Conservation (phyloP, 2,113 vertebrate species). For the Pseudolaguvia tuberculata region DNA sequence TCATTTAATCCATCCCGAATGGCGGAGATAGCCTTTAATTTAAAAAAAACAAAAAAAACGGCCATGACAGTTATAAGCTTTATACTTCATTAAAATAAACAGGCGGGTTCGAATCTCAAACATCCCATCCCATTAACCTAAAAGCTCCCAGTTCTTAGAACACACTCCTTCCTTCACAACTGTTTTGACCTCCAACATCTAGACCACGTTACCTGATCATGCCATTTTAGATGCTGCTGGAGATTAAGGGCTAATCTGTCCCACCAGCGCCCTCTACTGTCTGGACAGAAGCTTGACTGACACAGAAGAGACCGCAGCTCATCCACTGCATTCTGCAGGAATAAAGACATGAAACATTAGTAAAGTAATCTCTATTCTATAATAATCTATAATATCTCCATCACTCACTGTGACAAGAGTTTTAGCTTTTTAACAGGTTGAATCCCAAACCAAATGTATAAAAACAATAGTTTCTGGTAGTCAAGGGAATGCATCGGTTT, state of each 20-base stretch:
- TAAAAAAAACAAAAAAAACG: no score
- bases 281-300: conserved; percentile 80
- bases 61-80: background rate
- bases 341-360: background rate
- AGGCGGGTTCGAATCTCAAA: background rate
- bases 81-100: background rate
- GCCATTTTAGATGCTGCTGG: conserved; percentile 85
- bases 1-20: conserved; percentile 80
- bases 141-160: background rate
- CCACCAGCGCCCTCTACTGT: conserved; percentile 94
- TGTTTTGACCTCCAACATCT: background rate
- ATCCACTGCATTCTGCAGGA: conserved; percentile 76
- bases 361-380: background rate
- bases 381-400: background rate
- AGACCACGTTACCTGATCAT: conserved; percentile 44
- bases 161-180: background rate
- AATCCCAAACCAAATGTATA: background rate
- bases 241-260: conserved; percentile 90
- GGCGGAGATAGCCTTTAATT: conserved; percentile 71
- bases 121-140: background rate
- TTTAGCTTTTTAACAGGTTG: no score
- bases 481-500: no score
- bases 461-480: no score
- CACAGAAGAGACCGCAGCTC: conserved; percentile 77
- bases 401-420: no score